Percentiles rank a stretch among this genome's conserved stretches.
Evolutionary conservation across 2,797 vertebrate species (phyloP).

Genomic region (Merluccius polli): DNA sequence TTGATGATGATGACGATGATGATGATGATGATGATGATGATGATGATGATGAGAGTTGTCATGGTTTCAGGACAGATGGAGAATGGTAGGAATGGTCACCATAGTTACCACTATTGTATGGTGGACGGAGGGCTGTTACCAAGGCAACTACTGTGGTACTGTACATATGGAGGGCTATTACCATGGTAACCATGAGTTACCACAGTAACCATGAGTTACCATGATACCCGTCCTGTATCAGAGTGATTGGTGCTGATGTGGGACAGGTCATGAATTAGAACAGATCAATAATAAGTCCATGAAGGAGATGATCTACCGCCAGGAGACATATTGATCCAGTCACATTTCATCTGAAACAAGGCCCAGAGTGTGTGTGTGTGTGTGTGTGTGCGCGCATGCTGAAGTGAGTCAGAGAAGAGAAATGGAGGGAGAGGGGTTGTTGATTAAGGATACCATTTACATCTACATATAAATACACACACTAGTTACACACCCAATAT

Average conservation of each 20-base stretch:
- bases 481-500: not conserved
- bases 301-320: constrained; percentile 9
- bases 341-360: not conserved
- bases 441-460: not conserved
- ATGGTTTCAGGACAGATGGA: not conserved
- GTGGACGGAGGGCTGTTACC: not conserved
- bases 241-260: not conserved
- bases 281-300: constrained; percentile 6
- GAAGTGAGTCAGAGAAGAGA: not conserved
- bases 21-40: not conserved
- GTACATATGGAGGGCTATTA: not conserved
- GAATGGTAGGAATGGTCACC: not conserved
- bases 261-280: constrained; percentile 11
- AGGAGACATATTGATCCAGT: not conserved
- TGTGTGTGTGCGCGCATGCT: not conserved
- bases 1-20: too few relatives aligned
- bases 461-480: constrained; percentile 1
- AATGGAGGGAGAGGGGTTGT: not conserved
- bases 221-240: not conserved
- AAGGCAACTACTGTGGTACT: not conserved
- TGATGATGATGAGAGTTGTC: not conserved
- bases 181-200: too few relatives aligned
- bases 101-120: not conserved
- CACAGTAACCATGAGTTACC: not conserved
- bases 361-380: not conserved